phyloP scores from a whole-genome alignment of 1,140 invertebrate species.

The Calycopis cecrops region DNA sequence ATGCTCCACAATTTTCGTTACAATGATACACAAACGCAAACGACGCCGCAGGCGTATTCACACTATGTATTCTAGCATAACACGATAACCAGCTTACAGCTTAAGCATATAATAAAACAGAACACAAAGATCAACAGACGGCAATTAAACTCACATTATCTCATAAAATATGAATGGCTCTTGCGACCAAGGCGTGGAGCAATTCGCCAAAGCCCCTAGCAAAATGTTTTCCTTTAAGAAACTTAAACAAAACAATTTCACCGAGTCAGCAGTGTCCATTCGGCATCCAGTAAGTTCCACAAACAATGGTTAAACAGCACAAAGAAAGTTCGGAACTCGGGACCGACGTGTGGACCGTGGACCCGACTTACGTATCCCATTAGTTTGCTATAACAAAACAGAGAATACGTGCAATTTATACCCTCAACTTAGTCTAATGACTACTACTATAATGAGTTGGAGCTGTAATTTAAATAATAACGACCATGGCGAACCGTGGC shows the following conservation, averaged over 20 bases:
- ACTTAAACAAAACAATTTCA: conserved; percentile 39
- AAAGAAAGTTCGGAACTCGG: conserved; percentile 59
- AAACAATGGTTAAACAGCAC: conserved; percentile 62
- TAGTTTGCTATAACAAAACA: conserved; percentile 8
- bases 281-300: conserved; percentile 46
- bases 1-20: too few species aligned
- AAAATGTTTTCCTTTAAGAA: conserved; percentile 60
- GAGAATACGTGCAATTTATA: conserved; percentile 15
- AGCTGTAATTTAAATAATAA: too few species aligned
- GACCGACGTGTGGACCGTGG: conserved; percentile 37
- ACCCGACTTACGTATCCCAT: conserved; percentile 26
- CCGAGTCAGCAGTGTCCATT: conserved; percentile 34
- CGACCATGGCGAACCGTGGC: too few species aligned
- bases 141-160: conserved; percentile 64
- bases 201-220: conserved; percentile 61
- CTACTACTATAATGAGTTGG: too few species aligned
- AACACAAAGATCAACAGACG: conserved; percentile 25
- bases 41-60: too few species aligned
- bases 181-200: conserved; percentile 37
- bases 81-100: not conserved
- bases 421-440: too few species aligned
- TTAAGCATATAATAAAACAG: conserved; percentile 1
- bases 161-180: conserved; percentile 54
- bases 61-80: too few species aligned
- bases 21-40: too few species aligned